Evolutionary conservation across 2,113 vertebrate species (phyloP), one percentile per base, ranked within the genome.

Genomic region (Hoplias malabaricus): DNA sequence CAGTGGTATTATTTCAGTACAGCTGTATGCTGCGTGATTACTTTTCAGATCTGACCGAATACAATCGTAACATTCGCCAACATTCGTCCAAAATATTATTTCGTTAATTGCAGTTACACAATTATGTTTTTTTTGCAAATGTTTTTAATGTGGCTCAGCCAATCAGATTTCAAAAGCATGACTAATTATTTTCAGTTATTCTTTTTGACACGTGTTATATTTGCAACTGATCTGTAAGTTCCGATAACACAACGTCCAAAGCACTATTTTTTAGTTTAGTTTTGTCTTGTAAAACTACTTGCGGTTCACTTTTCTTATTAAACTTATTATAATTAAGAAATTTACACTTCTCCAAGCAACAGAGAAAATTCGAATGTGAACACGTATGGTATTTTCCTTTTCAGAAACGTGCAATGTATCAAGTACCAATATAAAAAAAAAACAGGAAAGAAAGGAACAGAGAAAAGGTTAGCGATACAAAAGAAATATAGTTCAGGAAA

Each of bases 401-500:
- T 38, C 73, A 75, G 56, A 80, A 82, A 87, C 90, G 89, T 91
- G 88, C 88, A 88, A 89, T 59, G 42, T 73, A 59, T 78, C 77
- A 23, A 72, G 42, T 66, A 70, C 57, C 43, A 25, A 78, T 81
- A 75, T 63, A 79, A 85, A 65, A 42, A 77, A 86, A 87, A 79
- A 68, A 85, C 82, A 82, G 2, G 19, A 68, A 76, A 21, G 38
- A 43, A 72, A 27, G 6, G 43, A 78, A 2, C 12, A 54, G 23
- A 79, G 40, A 85, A 86, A 75, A 59, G 16, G 65, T 50, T 46
- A 40, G 54, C 61, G 31, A 29, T 61, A 33, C 3, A 59, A 77
- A 77, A 68, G 14, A 40, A 68, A 50, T 48, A 59, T 46, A 29
- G 16, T 81, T 53, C 84, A 84, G 67, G 71, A 73, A 75, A 59